These are phyloP conservation scores for Anorthoa munda DNA, from an alignment of 2,888 invertebrate species.

Conservation along the genomic window DNA sequence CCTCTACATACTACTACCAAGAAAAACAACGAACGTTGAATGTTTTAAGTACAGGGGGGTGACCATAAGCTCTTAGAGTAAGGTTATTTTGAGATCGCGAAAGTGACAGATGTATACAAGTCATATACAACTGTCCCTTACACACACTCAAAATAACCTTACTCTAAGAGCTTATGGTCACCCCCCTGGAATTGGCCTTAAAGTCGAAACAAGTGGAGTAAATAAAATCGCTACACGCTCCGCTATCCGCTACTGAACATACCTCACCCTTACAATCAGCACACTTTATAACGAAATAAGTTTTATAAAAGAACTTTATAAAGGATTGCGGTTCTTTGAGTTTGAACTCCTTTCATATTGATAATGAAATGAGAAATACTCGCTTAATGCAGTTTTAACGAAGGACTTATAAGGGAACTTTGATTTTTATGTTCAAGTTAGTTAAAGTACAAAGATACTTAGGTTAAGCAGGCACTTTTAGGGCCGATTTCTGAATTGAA, in stretches of 20 bases:
- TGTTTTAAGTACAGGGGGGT: too few relatives aligned
- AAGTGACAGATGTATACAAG: too few relatives aligned
- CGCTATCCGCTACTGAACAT: slow-evolving; percentile 17
- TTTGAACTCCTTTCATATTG: slow-evolving; percentile 70
- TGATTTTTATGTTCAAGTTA: slow-evolving; percentile 3
- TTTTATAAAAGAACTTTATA: slow-evolving; percentile 80
- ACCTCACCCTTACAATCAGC: slow-evolving; percentile 63
- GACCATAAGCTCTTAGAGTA: too few relatives aligned
- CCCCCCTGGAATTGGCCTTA: too few relatives aligned
- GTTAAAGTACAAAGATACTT: background rate
- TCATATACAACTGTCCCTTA: too few relatives aligned
- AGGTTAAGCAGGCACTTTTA: background rate
- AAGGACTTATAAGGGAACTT: slow-evolving; percentile 60
- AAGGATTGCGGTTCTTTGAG: slow-evolving; percentile 80
- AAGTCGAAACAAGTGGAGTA: background rate
- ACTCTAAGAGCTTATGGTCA: too few relatives aligned
- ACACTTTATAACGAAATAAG: slow-evolving; percentile 76
- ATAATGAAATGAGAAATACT: slow-evolving; percentile 69
- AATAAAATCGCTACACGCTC: slow-evolving; percentile 10
- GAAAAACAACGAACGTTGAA: too few relatives aligned
- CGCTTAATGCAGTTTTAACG: slow-evolving; percentile 76
- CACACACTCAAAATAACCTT: too few relatives aligned
- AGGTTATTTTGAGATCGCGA: too few relatives aligned
- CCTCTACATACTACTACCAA: too few relatives aligned
- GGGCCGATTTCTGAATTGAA: too few relatives aligned